Percentiles rank a stretch among this genome's conserved stretches.
phyloP scores from a whole-genome alignment of 1,140 invertebrate species.

The Episyrphus balteatus region DNA sequence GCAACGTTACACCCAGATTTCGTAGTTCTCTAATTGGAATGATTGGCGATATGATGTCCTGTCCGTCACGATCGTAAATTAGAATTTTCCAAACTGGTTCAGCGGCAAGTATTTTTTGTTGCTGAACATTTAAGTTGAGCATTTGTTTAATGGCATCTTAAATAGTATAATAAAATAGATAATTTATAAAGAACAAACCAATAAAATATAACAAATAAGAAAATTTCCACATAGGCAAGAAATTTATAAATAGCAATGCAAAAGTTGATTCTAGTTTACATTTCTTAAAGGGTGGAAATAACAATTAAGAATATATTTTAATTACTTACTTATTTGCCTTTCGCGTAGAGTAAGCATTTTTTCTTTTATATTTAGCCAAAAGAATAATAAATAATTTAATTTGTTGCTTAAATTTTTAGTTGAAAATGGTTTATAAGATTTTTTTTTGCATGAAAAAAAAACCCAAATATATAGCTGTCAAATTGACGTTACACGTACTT shows the following conservation, averaged over 20 bases:
- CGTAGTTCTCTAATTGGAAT: slow-evolving; percentile 92
- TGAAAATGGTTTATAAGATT: too few relatives aligned
- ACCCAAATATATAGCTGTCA: too few relatives aligned
- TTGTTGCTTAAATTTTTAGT: too few relatives aligned
- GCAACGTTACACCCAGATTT: slow-evolving; percentile 92
- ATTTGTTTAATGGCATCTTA: slow-evolving; percentile 82
- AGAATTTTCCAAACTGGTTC: slow-evolving; percentile 94
- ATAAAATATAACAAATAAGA: slow-evolving; percentile 1
- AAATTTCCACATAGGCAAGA: background rate
- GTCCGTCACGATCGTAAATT: slow-evolving; percentile 90
- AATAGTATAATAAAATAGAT: slow-evolving; percentile 20
- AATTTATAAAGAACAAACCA: slow-evolving; percentile 10
- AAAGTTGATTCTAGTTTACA: background rate
- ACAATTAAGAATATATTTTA: too few relatives aligned
- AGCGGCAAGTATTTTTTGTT: slow-evolving; percentile 58
- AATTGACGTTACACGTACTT: too few relatives aligned
- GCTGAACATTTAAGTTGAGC: slow-evolving; percentile 80
- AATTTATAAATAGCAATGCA: too few relatives aligned
- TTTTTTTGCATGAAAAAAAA: too few relatives aligned
- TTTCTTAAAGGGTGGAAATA: too few relatives aligned
- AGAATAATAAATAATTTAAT: too few relatives aligned
- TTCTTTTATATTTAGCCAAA: background rate
- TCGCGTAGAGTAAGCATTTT: slow-evolving; percentile 57
- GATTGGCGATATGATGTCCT: slow-evolving; percentile 96
- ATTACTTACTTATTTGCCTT: slow-evolving; percentile 59